phyloP scores from a whole-genome alignment of 2,888 invertebrate genomes.

The Nyleta sp. region DNA sequence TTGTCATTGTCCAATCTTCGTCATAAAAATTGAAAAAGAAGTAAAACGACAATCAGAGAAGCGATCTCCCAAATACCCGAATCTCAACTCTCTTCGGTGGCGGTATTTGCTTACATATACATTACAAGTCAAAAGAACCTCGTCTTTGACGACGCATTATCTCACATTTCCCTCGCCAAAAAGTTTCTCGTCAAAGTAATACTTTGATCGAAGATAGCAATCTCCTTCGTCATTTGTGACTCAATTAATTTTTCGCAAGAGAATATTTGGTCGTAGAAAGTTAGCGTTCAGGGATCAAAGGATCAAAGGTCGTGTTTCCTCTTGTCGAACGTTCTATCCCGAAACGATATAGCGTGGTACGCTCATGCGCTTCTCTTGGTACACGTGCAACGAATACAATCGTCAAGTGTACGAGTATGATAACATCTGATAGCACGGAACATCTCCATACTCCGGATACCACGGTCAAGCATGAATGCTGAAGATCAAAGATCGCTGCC shows the following conservation, averaged over 20 bases:
- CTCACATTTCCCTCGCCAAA: conserved; percentile 5
- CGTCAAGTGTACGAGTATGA: conserved; percentile 59
- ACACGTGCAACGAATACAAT: conserved; percentile 59
- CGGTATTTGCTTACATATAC: conserved; percentile 10
- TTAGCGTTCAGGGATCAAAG: conserved; percentile 45
- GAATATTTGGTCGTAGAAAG: conserved; percentile 31
- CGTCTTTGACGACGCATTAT: conserved; percentile 20
- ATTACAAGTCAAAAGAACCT: conserved; percentile 6
- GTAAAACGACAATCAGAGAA: too few species aligned
- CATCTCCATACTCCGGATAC: conserved; percentile 54
- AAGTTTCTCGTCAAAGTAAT: conserved; percentile 31
- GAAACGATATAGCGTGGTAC: conserved; percentile 27
- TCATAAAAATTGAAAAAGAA: too few species aligned
- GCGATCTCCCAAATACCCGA: too few species aligned
- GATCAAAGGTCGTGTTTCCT: conserved; percentile 50
- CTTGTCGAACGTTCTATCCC: conserved; percentile 25
- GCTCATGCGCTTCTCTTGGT: conserved; percentile 38
- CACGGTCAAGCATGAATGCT: conserved; percentile 53
- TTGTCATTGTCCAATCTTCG: too few species aligned
- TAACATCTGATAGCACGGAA: conserved; percentile 46
- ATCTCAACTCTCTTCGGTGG: not conserved
- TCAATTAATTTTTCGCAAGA: conserved; percentile 46
- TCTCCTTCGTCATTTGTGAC: conserved; percentile 31
- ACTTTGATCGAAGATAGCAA: conserved; percentile 36
- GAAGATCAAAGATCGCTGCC: conserved; percentile 52